phyloP scores from a whole-genome alignment of 92 coral and sea anemone species.

The Parazoanthus darwini region DNA sequence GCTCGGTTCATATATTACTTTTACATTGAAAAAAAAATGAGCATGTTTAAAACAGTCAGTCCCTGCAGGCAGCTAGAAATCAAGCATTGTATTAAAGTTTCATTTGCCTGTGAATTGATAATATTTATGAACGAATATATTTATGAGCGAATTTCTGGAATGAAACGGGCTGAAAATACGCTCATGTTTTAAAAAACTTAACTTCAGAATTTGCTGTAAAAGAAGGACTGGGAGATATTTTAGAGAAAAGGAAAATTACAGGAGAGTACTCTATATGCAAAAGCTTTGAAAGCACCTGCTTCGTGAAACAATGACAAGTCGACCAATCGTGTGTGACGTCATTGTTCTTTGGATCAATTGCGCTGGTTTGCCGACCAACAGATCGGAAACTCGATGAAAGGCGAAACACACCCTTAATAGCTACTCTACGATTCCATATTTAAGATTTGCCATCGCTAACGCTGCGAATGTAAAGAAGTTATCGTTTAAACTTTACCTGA shows the following conservation, averaged over 20 bases:
- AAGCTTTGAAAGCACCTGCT: conserved; percentile 11
- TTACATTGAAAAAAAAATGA: neutral
- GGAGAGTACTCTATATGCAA: neutral
- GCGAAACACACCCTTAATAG: conserved; percentile 8
- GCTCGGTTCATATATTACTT: neutral
- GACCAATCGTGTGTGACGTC: conserved; percentile 13
- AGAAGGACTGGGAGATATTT: too few species aligned
- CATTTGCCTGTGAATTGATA: neutral
- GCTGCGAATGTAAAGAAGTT: conserved; percentile 2
- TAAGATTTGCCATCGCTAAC: neutral
- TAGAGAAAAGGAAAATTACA: too few species aligned
- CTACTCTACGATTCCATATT: neutral
- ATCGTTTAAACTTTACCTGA: neutral
- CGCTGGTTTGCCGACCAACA: conserved; percentile 1
- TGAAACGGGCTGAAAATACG: neutral
- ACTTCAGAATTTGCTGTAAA: neutral
- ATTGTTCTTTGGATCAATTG: conserved; percentile 25
- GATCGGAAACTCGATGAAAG: neutral
- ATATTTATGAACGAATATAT: neutral
- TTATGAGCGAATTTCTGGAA: neutral
- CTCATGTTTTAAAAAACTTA: neutral
- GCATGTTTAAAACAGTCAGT: neutral
- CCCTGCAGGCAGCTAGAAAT: neutral
- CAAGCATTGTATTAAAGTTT: conserved; percentile 3
- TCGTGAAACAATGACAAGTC: neutral